phyloP scores from a whole-genome alignment of 2,797 vertebrate species.

The Pangasius krempfi region DNA sequence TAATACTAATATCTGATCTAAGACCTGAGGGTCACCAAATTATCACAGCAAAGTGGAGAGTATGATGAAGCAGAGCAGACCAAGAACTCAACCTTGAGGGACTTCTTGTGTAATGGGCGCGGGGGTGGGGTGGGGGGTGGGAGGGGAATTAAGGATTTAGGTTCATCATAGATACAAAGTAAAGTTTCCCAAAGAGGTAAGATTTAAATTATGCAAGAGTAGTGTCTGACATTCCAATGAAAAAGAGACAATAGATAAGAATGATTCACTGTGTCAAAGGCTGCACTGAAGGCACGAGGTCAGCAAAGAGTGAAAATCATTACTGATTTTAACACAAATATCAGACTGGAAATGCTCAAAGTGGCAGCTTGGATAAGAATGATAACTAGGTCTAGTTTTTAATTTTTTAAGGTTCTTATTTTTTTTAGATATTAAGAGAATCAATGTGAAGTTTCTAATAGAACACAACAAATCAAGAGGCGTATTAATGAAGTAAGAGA shows the following conservation, averaged over 20 bases:
- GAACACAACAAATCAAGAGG: background rate
- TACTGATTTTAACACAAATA: background rate
- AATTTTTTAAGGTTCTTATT: too few species aligned
- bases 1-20: background rate
- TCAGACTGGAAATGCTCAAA: background rate
- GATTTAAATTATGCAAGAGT: background rate
- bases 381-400: background rate
- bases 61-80: background rate
- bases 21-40: background rate
- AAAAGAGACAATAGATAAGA: slow-evolving; percentile 8
- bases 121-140: too few species aligned
- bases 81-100: background rate
- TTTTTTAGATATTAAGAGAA: background rate
- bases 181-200: background rate
- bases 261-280: background rate
- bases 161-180: background rate
- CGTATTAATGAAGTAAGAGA: background rate
- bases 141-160: background rate
- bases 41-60: background rate
- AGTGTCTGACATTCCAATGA: background rate
- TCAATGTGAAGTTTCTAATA: background rate
- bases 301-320: background rate
- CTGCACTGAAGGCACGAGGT: background rate
- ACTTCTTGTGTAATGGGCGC: background rate
- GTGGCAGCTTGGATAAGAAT: background rate